Evolutionary conservation across 2,888 invertebrate species (phyloP), one percentile per base, ranked within the genome.

Genomic region (Vesta saturnalis): DNA sequence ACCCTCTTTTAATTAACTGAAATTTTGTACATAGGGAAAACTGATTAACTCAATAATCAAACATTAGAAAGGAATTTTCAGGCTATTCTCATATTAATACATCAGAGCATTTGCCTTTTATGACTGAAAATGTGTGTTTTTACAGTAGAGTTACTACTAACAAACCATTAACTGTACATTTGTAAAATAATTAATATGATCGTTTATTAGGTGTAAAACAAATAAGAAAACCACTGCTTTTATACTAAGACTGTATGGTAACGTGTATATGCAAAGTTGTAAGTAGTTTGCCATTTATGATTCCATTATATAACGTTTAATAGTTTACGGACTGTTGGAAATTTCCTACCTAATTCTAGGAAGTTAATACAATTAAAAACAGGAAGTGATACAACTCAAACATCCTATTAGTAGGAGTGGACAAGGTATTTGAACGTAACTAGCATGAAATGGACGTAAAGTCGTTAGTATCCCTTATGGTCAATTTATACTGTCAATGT

Each of bases 381-480:
- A 60, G 66, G 66, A 66, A 66, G 66, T 61, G 66, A 66, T 66
- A 60, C 66, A 61, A 66, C 47, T 66, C 55, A 60, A 46, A 57
- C 61, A 60, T 61, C 60, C 66, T 65, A 60, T 65, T 61, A 66
- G 60, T 57, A 60, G 47, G 35, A 66, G 56, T 66, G 66, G 66
- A 61, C 66, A 57, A 15, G 46, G 57, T 61, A 66, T 66, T 56
- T 56, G 60, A 60, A 66, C 64, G 19, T 66, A 60, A 60, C 66
- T 66, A 66, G 49, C 56, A 66, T 60, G 57, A 61, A 66, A 66
- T 66, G 66, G 60, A 66, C 66, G 46, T 60, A 66, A 60, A 55
- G 60, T 61, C 60, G 61, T 66, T 66, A 66, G 60, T 47, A 49
- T 61, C 57, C 66, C 60, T 61, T 66, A 66, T 57, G 61, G 57